Percentiles rank a stretch among this genome's conserved stretches.
These are phyloP conservation scores for Gymnogyps californianus DNA, from an alignment of 2,113 vertebrate species.

Conservation along the genomic window DNA sequence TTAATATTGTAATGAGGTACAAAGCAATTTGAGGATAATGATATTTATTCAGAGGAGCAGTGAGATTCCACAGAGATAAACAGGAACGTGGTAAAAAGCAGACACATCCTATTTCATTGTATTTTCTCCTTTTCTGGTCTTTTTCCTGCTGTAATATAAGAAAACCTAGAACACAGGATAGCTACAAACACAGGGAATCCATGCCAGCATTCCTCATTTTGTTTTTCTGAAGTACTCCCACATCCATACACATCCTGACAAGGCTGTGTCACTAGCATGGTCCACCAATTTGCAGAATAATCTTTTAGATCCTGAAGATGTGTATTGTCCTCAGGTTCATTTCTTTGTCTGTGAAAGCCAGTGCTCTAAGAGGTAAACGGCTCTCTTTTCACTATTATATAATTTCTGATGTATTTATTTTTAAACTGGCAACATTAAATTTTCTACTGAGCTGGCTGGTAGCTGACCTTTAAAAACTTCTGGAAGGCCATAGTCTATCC, in stretches of 20 bases:
- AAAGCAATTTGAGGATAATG: not conserved
- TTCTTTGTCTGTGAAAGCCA: not conserved
- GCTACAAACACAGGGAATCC: not conserved
- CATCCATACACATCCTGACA: not conserved
- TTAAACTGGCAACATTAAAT: not conserved
- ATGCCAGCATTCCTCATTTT: not conserved
- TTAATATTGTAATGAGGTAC: conserved; percentile 14
- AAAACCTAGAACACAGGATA: not conserved
- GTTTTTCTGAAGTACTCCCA: not conserved
- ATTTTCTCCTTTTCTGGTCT: not conserved
- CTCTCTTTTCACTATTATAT: not conserved
- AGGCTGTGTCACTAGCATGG: not conserved
- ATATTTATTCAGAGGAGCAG: not conserved
- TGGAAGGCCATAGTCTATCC: not conserved
- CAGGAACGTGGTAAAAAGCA: not conserved
- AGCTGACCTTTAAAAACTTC: not conserved
- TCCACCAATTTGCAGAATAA: not conserved
- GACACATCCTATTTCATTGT: not conserved
- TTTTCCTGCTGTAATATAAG: not conserved
- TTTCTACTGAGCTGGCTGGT: not conserved
- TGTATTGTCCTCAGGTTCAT: not conserved
- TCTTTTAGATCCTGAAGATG: not conserved
- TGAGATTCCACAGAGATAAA: not conserved
- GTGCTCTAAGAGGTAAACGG: not conserved
- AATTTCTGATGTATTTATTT: not conserved